Evolutionary conservation across 2,888 invertebrate species (phyloP).

Genomic region (Luperina nickerlii): DNA sequence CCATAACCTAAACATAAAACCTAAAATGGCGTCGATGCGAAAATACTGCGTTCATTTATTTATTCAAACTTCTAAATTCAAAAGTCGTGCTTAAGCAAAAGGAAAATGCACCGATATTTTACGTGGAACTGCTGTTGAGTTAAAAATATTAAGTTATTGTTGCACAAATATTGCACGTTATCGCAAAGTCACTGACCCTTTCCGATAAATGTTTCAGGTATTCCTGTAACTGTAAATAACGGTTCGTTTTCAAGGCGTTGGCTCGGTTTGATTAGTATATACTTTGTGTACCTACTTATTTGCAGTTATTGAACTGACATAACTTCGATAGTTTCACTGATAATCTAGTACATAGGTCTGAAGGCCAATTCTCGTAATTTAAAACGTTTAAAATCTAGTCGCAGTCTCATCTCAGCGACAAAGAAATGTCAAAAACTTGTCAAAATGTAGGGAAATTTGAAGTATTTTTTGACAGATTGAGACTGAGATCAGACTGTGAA

Average conservation of each 20-base stretch:
- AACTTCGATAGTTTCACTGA: not conserved
- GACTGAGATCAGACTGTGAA: too few species aligned
- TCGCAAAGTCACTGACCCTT: constrained; percentile 63
- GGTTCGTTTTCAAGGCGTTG: constrained; percentile 39
- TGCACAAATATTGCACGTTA: constrained; percentile 57
- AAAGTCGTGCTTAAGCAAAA: constrained; percentile 14
- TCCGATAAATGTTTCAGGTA: constrained; percentile 68
- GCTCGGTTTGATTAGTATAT: constrained; percentile 16
- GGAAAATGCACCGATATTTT: constrained; percentile 30
- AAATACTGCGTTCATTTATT: not conserved
- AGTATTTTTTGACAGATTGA: too few species aligned
- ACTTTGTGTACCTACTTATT: not conserved
- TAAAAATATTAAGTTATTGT: constrained; percentile 53
- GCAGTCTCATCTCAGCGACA: too few species aligned
- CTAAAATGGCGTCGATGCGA: not conserved
- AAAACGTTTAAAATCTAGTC: too few species aligned
- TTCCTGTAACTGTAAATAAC: constrained; percentile 60
- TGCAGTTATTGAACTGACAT: constrained; percentile 11
- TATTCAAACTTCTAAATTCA: constrained; percentile 3
- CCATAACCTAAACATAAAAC: too few species aligned
- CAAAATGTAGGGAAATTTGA: too few species aligned
- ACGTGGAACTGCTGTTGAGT: constrained; percentile 12
- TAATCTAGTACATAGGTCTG: not conserved
- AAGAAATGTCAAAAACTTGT: too few species aligned
- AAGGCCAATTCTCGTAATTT: too few species aligned